Base-by-base conservation (phyloP, 2,888 invertebrate species). In the Papilio protenor region DNA sequence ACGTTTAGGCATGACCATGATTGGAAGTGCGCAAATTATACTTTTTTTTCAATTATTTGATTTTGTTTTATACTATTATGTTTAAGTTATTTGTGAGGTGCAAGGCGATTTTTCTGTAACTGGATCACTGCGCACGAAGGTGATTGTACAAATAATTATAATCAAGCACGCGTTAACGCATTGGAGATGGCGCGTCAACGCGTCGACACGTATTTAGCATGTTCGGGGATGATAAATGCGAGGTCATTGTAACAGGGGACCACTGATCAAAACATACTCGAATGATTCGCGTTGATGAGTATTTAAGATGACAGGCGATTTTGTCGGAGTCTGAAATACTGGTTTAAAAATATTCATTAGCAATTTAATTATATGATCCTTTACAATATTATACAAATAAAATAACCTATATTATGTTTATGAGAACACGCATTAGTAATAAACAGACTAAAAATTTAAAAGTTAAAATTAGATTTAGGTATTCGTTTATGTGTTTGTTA, bases 201-300 rank as follows among this genome's bases (percentile, higher is more conserved):
- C 84, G 85, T 85, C 88, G 87, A 89, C 92, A 93, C 91, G 93
- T 93, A 93, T 94, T 94, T 94, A 92, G 92, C 90, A 87, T 91
- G 90, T 87, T 89, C 86, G 86, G 83, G 86, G 89, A 92, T 94
- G 94, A 94, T 94, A 90, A 91, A 94, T 93, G 93, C 89, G 87
- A 84, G 85, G 87, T 89, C 85, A 88, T 81, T 83, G 84, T 83
- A 85, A 84, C 83, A 10, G 23, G 64, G 72, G 72, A 71, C 71
- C 85, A 85, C 85, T 87, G 89, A 90, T 89, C 87, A 88, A 91
- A 91, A 93, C 92, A 92, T 91, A 92, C 40, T 40, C 66, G 66
- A 69, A 45, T 90, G 93, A 93, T 91, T 89, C 85, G 80, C 84
- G 82, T 87, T 93, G 94, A 94, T 93, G 93, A 94, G 90, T 93